Evolutionary conservation across 2,888 invertebrate genomes (phyloP).

Genomic region (Drosophila borealis): DNA sequence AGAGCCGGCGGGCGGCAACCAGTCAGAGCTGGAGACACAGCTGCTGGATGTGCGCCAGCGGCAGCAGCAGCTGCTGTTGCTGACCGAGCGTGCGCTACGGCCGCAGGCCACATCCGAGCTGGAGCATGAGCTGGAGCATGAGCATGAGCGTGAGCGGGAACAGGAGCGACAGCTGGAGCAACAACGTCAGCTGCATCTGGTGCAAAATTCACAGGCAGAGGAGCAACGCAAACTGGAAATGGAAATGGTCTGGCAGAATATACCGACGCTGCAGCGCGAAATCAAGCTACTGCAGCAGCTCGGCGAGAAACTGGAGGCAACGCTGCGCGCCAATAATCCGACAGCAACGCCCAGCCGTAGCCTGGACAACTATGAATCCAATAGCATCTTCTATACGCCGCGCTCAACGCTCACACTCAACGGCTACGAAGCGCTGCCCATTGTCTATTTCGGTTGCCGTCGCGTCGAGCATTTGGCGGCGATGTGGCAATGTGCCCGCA

Average conservation of each 20-base stretch:
- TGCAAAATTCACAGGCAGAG: not conserved
- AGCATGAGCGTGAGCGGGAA: not conserved
- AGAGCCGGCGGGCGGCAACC: constrained; percentile 4
- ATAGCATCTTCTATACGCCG: constrained; percentile 53
- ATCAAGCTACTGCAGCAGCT: constrained; percentile 72
- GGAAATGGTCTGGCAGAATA: constrained; percentile 75
- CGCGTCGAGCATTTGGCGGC: not conserved
- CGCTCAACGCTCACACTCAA: constrained; percentile 19
- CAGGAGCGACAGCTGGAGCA: not conserved
- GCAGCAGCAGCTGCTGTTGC: not conserved
- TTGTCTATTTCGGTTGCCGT: constrained; percentile 20
- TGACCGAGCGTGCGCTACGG: not conserved
- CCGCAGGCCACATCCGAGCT: not conserved
- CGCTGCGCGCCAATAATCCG: constrained; percentile 38
- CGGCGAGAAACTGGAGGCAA: constrained; percentile 76
- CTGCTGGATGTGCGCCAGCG: constrained; percentile 1
- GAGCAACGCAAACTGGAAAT: constrained; percentile 51
- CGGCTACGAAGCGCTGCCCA: constrained; percentile 13
- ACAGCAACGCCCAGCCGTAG: not conserved
- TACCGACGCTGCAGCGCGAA: constrained; percentile 77
- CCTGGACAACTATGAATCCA: constrained; percentile 6
- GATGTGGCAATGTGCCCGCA: not conserved
- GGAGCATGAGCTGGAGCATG: not conserved
- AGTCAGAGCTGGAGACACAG: not conserved
- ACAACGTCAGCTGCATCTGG: too few relatives aligned